Conservation (phyloP, 2,888 invertebrate genomes). For the Conomelus anceps region DNA sequence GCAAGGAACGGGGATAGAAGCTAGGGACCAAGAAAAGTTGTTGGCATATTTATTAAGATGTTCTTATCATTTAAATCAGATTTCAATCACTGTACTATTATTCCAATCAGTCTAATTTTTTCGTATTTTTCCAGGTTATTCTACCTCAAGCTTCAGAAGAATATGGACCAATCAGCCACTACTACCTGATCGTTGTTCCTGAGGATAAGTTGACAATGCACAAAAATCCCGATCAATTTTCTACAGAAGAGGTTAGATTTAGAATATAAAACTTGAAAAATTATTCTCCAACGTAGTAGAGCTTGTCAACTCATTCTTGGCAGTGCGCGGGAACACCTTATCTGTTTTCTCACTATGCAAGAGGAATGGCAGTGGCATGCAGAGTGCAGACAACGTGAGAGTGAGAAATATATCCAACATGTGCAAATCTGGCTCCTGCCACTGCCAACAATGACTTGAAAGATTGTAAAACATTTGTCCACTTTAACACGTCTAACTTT, state of each 20-base stretch:
- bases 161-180: slow-evolving; percentile 95
- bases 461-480: too few species aligned
- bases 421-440: too few species aligned
- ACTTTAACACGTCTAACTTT: too few species aligned
- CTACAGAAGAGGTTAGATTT: slow-evolving; percentile 62
- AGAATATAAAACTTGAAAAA: background rate
- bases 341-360: too few species aligned
- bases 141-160: slow-evolving; percentile 95
- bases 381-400: too few species aligned
- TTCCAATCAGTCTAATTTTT: background rate
- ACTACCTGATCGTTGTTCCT: slow-evolving; percentile 92
- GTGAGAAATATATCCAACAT: too few species aligned
- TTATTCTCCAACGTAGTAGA: background rate
- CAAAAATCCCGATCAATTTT: slow-evolving; percentile 83
- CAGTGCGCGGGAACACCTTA: too few species aligned
- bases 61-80: background rate
- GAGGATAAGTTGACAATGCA: slow-evolving; percentile 69
- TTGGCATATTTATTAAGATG: background rate
- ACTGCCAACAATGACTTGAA: too few species aligned
- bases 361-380: too few species aligned
- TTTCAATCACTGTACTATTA: background rate
- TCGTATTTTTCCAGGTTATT: slow-evolving; percentile 54
- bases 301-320: background rate
- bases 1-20: too few species aligned
- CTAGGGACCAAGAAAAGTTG: too few species aligned